Evolutionary conservation across 1,140 invertebrate genomes (phyloP).

Genomic region (Drosophila grimshawi): DNA sequence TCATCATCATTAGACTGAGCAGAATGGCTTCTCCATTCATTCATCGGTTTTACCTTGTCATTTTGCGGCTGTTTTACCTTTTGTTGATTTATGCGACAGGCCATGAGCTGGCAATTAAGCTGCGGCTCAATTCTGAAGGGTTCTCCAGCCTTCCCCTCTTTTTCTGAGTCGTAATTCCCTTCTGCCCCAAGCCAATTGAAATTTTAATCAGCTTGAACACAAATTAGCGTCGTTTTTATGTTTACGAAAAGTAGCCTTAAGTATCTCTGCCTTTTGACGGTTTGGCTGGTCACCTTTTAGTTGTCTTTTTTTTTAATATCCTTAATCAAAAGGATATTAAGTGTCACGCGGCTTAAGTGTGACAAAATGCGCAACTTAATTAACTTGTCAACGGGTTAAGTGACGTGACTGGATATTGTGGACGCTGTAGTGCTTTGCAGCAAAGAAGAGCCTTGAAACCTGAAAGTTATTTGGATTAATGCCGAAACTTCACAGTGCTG

Average conservation of each 20-base stretch:
- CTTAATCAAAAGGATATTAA: conserved; percentile 60
- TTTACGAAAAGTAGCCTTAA: conserved; percentile 48
- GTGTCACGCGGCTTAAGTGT: conserved; percentile 59
- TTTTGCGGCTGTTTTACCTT: conserved; percentile 63
- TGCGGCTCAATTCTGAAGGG: conserved; percentile 43
- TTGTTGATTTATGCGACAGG: conserved; percentile 51
- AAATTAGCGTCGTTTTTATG: conserved; percentile 65
- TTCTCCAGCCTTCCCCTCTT: conserved; percentile 3
- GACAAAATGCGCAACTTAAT: conserved; percentile 68
- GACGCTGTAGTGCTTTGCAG: conserved; percentile 12
- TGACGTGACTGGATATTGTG: conserved; percentile 26
- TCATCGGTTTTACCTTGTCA: conserved; percentile 48
- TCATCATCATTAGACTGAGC: conserved; percentile 60
- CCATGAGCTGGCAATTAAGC: conserved; percentile 64
- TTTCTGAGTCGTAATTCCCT: not conserved
- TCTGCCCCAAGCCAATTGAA: conserved; percentile 55
- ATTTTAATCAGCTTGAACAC: conserved; percentile 75
- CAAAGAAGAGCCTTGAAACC: conserved; percentile 11
- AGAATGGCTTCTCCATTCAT: conserved; percentile 45
- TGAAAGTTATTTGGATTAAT: conserved; percentile 20
- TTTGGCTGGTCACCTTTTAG: conserved; percentile 8
- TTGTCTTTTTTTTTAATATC: conserved; percentile 7
- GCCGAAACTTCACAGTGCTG: conserved; percentile 7
- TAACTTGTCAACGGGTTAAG: conserved; percentile 65
- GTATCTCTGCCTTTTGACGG: conserved; percentile 19